Base-by-base conservation (phyloP, 2,797 vertebrate species). In the Parauchenoglanis ngamensis region DNA sequence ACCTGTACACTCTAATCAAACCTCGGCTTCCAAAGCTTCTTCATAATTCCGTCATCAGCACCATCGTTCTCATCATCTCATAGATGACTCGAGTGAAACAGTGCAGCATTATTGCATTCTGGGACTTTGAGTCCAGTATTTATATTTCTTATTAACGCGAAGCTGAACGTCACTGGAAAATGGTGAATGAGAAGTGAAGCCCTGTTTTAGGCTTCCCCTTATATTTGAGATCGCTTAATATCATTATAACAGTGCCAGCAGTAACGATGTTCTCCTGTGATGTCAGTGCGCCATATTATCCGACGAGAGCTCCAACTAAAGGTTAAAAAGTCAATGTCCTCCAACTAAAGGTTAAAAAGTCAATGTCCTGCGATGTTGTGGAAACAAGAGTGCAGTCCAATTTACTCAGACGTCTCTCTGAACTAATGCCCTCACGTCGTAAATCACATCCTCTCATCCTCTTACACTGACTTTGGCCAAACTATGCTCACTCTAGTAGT, bases 391-490 rank as follows among this genome's bases (percentile, higher is more conserved):
- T 59, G 21, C 78, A 61, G 2, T 35, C 23, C 54, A 7, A 44
- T 61, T 78, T 57, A 78, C 28, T 80, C 28, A 1, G 28, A 79
- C 56, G 23, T 23, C 28, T 25, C 78, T 56, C 19, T 61, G 35
- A 61, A 80, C 76, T 44, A 57, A 59, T 0, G 21, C 28, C 31
- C 19, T 79, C 78, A n/a, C n/a, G 57, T 81, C 35, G 21, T 80
- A 61, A 81, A 40, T 81, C 78, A 81, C 77, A 40, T 79, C 31
- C 31, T 8, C 59, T n/a, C 79, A 65, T 65, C 25, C 35, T 46
- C 57, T 44, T 63, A 3, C 78, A 40, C 23, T 3, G 10, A 25
- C 78, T 7, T 3, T 46, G 12, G 73, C 73, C 23, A 7, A 49
- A n/a, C 44, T 49, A 75, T 13, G 11, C 23, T 56, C 76, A 31